These are phyloP conservation scores for Omphaloscelis lunosa DNA, from an alignment of 2,888 invertebrate genomes.

Conservation along the genomic window DNA sequence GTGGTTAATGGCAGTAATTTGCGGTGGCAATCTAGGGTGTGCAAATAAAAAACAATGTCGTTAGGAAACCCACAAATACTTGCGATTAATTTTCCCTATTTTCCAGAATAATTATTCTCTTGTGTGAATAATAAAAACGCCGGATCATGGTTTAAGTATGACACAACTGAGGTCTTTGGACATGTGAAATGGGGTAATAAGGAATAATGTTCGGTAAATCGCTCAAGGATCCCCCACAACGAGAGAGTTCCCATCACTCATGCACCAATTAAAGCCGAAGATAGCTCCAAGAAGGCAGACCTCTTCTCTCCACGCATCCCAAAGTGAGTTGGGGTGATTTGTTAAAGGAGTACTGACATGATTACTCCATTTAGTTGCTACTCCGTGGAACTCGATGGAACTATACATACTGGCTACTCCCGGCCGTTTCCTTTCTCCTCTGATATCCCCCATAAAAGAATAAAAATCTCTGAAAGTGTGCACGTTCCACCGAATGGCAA, in stretches of 20 bases:
- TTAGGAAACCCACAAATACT: not conserved
- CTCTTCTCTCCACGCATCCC: not conserved
- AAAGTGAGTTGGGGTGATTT: not conserved
- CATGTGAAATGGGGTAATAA: not conserved
- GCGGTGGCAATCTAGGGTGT: constrained; percentile 15
- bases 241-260: not conserved
- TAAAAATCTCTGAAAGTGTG: constrained; percentile 21
- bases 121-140: not conserved
- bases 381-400: not conserved
- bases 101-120: not conserved
- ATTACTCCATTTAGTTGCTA: not conserved
- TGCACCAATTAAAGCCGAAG: not conserved
- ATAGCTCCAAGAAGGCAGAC: not conserved
- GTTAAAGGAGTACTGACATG: not conserved
- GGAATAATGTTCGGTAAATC: not conserved
- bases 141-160: not conserved
- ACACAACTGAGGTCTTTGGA: not conserved
- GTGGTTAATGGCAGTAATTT: constrained; percentile 32
- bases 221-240: not conserved
- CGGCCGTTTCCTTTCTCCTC: constrained; percentile 6
- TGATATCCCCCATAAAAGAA: constrained; percentile 18
- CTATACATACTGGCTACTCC: not conserved
- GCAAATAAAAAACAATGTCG: not conserved
- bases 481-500: constrained; percentile 30
- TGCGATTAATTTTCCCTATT: not conserved